Percentiles rank a stretch among this genome's conserved stretches.
These are phyloP conservation scores for Steinernema hermaphroditum DNA, from an alignment of 2,888 invertebrate species.

Conservation along the genomic window DNA sequence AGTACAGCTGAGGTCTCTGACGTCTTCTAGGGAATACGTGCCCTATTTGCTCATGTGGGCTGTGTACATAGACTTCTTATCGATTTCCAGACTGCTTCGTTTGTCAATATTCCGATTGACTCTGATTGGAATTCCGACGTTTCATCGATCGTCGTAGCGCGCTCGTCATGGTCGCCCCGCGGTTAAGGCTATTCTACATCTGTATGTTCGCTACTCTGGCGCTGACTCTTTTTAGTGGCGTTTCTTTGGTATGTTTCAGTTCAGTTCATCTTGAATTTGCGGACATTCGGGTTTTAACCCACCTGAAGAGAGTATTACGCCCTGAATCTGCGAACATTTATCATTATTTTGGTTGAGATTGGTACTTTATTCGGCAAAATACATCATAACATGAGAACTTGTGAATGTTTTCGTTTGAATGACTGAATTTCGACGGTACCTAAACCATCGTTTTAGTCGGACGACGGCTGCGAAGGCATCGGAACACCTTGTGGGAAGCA, in stretches of 20 bases:
- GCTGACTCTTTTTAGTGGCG: background rate
- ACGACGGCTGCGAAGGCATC: background rate
- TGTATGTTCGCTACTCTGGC: background rate
- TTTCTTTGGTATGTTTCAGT: background rate
- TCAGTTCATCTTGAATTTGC: too few relatives aligned
- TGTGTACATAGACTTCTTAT: constrained; percentile 23
- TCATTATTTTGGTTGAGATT: too few relatives aligned
- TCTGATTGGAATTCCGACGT: background rate
- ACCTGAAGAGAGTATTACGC: too few relatives aligned
- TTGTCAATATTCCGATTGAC: background rate
- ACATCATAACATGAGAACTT: too few relatives aligned
- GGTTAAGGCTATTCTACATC: constrained; percentile 9
- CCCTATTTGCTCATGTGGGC: background rate
- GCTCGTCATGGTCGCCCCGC: background rate
- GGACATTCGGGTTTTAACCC: too few relatives aligned
- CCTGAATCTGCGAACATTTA: too few relatives aligned
- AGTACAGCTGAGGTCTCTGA: too few relatives aligned
- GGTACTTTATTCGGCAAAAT: too few relatives aligned
- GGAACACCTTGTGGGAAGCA: constrained; percentile 12
- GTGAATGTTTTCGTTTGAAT: too few relatives aligned
- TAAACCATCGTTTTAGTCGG: too few relatives aligned
- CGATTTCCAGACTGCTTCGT: background rate
- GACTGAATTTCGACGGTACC: too few relatives aligned
- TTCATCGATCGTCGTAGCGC: background rate
- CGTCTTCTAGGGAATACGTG: too few relatives aligned